Base-by-base conservation (phyloP, 2,113 vertebrate genomes). In the Odocoileus hemionus region DNA sequence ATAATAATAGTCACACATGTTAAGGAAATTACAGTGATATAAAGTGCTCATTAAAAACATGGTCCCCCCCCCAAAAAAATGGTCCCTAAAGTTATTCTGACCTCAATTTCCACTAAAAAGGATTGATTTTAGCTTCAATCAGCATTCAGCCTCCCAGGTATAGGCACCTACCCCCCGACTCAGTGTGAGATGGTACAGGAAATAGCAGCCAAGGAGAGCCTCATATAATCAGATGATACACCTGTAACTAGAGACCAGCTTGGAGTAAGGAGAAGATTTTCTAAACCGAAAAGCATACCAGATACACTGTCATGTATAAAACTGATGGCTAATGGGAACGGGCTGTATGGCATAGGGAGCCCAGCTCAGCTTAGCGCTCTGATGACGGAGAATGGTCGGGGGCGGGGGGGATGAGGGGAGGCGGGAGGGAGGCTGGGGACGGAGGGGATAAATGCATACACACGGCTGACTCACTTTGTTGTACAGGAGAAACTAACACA, bases 1-100 rank as follows among this genome's bases (percentile, higher is more conserved):
- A 93, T 6, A 88, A 74, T 84, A 85, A 89, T 23, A 95, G 86
- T 78, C 55, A 92, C 13, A 61, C 6, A 82, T 43, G 61, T 57
- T 96, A 95, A 95, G 79, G 60, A 89, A 92, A 89, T 74, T 76
- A 45, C 76, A 96, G 95, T 76, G 26, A 87, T 28, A 93, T 43
- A n/a, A 86, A 79, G 57, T 30, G 30, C 30, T 45, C 58, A 80
- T 64, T 21, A 43, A 60, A 79, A 74, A 70, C 52, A 83, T 54
- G 55, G n/a, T 26, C 61, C 25, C 45, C n/a, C n/a, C n/a, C n/a
- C n/a, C n/a, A 43, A 60, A 79, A 74, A 70, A n/a, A 83, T 54
- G 55, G n/a, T 26, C 61, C 25, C 45, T 84, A 7, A 92, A 96
- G 85, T 57, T 88, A 54, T 43, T 7, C n/a, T 26, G 33, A 85